Conservation (phyloP, 1,140 invertebrate species). For the Lanistes nyassanus region DNA sequence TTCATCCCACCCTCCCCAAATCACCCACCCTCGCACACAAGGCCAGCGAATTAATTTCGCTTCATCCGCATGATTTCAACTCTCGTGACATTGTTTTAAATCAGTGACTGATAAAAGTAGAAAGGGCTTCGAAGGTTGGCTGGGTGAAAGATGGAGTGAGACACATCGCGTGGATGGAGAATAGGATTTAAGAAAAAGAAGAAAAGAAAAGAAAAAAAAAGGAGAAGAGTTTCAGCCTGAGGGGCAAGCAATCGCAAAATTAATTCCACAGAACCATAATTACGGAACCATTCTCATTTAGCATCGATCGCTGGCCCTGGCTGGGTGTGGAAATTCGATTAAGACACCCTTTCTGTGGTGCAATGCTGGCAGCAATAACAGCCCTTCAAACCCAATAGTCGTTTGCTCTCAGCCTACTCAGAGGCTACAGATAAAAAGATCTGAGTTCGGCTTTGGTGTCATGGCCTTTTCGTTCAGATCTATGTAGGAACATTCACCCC, state of each 20-base stretch:
- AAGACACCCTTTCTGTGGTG: conserved; percentile 12
- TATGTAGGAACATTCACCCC: too few species aligned
- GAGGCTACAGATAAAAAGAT: conserved; percentile 2
- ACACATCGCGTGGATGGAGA: too few species aligned
- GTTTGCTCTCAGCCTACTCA: background rate
- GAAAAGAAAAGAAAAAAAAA: background rate
- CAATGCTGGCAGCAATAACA: conserved; percentile 15
- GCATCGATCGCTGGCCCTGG: conserved; percentile 13
- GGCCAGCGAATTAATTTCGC: background rate
- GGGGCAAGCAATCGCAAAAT: conserved; percentile 11
- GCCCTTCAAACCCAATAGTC: conserved; percentile 13
- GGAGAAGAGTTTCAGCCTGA: background rate
- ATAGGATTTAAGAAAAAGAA: background rate
- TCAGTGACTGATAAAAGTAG: conserved; percentile 4
- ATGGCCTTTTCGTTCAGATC: too few species aligned
- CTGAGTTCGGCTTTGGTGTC: too few species aligned
- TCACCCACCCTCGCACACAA: background rate
- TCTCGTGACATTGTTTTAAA: conserved; percentile 19
- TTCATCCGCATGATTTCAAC: background rate
- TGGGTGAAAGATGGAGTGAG: too few species aligned
- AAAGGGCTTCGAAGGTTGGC: too few species aligned
- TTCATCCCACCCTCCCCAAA: background rate
- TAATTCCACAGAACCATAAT: conserved; percentile 19
- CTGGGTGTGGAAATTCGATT: conserved; percentile 18
- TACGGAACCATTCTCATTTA: conserved; percentile 21